A percentile compares a stretch with the other conserved stretches of the same genome.
Evolutionary conservation across 2,888 invertebrate species (phyloP).

Genomic region (Neocrepidodera transversa): DNA sequence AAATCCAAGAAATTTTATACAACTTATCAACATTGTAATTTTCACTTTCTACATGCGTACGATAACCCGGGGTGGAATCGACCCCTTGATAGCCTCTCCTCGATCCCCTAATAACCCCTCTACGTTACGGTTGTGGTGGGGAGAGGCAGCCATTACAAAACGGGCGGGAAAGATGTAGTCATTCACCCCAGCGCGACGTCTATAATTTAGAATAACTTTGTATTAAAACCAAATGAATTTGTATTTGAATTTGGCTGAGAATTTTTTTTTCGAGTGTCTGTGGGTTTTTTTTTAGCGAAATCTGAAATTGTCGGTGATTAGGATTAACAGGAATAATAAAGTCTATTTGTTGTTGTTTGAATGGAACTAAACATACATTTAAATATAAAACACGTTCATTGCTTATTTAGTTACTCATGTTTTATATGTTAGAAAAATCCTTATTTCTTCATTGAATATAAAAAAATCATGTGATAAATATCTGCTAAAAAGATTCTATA

Average conservation of each 20-base stretch:
- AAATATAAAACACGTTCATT: too few relatives aligned
- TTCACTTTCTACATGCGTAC: slow-evolving; percentile 52
- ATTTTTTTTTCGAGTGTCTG: slow-evolving; percentile 6
- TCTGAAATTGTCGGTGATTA: not conserved
- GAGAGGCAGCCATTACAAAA: slow-evolving; percentile 53
- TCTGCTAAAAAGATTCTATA: too few relatives aligned
- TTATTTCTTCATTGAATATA: too few relatives aligned
- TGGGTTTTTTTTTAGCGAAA: not conserved
- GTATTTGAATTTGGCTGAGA: slow-evolving; percentile 32
- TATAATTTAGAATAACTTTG: slow-evolving; percentile 38
- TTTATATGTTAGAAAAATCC: too few relatives aligned
- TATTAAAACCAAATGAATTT: slow-evolving; percentile 41
- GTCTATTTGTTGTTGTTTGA: too few relatives aligned
- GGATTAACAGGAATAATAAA: too few relatives aligned
- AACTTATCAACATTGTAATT: too few relatives aligned
- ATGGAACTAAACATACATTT: too few relatives aligned
- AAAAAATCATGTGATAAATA: too few relatives aligned
- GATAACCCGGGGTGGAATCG: slow-evolving; percentile 32
- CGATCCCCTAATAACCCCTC: slow-evolving; percentile 50
- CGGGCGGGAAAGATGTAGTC: slow-evolving; percentile 49
- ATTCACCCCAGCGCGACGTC: slow-evolving; percentile 42
- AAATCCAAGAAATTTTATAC: too few relatives aligned
- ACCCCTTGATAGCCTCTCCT: slow-evolving; percentile 42
- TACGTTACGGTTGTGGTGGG: slow-evolving; percentile 47
- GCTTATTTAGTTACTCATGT: too few relatives aligned